phyloP scores from a whole-genome alignment of 2,797 vertebrate genomes.

The Tamandua tetradactyla region DNA sequence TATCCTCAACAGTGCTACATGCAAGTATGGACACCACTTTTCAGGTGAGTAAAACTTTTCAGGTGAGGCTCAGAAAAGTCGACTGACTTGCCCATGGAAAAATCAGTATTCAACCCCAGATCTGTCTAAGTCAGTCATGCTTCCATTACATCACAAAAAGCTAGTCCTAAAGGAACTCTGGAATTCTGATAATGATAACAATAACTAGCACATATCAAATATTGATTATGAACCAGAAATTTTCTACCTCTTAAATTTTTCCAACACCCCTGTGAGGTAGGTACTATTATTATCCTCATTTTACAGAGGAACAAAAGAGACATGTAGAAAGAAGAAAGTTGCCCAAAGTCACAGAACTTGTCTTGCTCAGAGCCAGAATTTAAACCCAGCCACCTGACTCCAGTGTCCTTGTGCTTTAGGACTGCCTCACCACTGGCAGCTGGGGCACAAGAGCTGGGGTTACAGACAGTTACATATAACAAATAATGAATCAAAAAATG shows the following conservation, averaged over 20 bases:
- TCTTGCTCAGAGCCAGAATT: background rate
- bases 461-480: background rate
- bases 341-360: background rate
- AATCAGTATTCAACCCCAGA: background rate
- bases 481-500: background rate
- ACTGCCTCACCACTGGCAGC: background rate
- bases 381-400: background rate
- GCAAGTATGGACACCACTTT: background rate
- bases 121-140: background rate
- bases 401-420: background rate
- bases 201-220: background rate
- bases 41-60: background rate
- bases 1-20: background rate
- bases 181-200: background rate
- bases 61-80: background rate
- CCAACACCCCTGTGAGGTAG: background rate
- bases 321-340: background rate
- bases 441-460: background rate
- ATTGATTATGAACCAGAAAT: background rate
- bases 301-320: background rate
- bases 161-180: background rate
- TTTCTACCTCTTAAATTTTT: background rate
- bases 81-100: background rate
- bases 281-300: background rate
- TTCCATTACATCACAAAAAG: background rate